Percentiles rank a stretch among this genome's conserved stretches.
Conservation (phyloP, 2,888 invertebrate species). For the Hoplodrina ambigua region DNA sequence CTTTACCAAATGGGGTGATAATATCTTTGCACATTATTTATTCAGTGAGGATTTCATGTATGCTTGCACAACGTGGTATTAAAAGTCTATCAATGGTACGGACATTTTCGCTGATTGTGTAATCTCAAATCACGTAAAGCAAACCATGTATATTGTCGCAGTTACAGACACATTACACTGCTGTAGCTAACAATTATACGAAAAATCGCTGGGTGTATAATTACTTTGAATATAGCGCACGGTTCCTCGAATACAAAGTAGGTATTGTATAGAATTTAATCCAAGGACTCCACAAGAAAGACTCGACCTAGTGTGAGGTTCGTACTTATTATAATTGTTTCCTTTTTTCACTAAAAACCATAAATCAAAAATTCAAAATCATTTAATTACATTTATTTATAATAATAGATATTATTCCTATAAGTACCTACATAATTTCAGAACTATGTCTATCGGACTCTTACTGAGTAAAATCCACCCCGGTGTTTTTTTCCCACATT, state of each 20-base stretch:
- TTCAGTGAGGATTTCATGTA: conserved; percentile 61
- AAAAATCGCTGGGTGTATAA: conserved; percentile 25
- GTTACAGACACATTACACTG: conserved; percentile 11
- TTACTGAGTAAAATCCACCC: too few relatives aligned
- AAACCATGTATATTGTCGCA: conserved; percentile 20
- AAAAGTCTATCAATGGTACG: conserved; percentile 59
- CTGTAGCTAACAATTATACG: conserved; percentile 33
- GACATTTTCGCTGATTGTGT: conserved; percentile 55
- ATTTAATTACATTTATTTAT: too few relatives aligned
- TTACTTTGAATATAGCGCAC: conserved; percentile 24
- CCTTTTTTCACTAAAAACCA: too few relatives aligned
- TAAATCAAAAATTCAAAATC: too few relatives aligned
- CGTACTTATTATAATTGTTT: too few relatives aligned
- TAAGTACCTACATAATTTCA: too few relatives aligned
- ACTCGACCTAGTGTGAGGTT: background rate
- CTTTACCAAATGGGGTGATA: conserved; percentile 56
- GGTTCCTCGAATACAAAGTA: conserved; percentile 11
- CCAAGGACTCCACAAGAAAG: too few relatives aligned
- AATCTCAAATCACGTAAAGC: conserved; percentile 46
- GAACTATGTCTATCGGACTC: too few relatives aligned
- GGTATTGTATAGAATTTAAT: background rate
- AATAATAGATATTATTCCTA: too few relatives aligned
- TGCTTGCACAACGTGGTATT: conserved; percentile 58
- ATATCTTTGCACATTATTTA: conserved; percentile 67
- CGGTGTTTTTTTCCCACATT: too few relatives aligned